Evolutionary conservation across 2,113 vertebrate genomes (phyloP), one percentile per base, ranked within the genome.

Genomic region (Channa argus): DNA sequence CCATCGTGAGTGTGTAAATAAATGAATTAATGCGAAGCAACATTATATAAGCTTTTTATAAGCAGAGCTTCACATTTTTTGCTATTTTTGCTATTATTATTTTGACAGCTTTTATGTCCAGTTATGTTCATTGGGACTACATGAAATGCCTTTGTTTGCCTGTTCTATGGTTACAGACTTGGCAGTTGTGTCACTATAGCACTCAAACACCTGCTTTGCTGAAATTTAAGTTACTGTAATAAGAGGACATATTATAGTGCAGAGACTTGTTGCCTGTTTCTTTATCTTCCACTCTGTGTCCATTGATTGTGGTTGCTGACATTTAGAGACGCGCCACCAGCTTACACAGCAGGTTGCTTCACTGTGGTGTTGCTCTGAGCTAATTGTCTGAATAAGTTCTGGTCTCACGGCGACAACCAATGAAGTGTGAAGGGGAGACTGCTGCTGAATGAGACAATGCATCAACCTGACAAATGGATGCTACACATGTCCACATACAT

Each of bases 341-440:
- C 60, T 71, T 33, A 63, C 71, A 55, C 67, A 65, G 54, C 38
- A 10, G 59, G 15, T 53, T 46, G 52, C 41, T 14, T n/a, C 12
- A 7, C 70, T 13, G 61, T 63, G 11, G 56, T 63, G 50, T 47
- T 9, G 8, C 74, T 65, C 60, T 2, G 2, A 85, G 54, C 70
- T 85, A 85, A 87, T 73, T 87, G 84, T 77, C 77, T 70, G 75
- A 85, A 85, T 58, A 67, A 46, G 70, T 55, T 62, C 53, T 1
- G 61, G 80, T 76, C 76, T 87, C 70, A 0, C 12, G 3, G 64
- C 59, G 45, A 61, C 58, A 36, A 49, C 76, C 81, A 43, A 71
- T 89, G 67, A 80, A 11, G 51, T 76, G 80, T 72, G 73, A 74
- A 80, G 77, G 82, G 52, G 55, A 75, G 54, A 60, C 33, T 8